Evolutionary conservation across 1,140 invertebrate species (phyloP).

Genomic region (Branchinecta lindahli): DNA sequence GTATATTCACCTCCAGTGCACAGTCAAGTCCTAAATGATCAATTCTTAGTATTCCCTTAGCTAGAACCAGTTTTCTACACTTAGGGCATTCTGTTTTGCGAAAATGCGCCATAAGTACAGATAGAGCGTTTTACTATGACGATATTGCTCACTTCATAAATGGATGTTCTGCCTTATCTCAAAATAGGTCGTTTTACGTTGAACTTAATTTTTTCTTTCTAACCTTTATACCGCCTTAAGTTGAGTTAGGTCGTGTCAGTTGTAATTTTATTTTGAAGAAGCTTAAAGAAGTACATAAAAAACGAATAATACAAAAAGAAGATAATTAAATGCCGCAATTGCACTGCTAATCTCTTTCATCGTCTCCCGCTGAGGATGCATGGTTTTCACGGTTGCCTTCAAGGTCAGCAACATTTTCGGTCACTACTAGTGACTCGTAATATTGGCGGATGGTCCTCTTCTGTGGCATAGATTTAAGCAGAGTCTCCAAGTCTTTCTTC

Average conservation of each 20-base stretch:
- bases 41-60: not conserved
- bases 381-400: not conserved
- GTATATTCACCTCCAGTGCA: too few species aligned
- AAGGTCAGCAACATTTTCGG: conserved; percentile 5
- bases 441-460: not conserved
- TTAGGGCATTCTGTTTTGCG: not conserved
- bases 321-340: too few species aligned
- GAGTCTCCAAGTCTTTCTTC: too few species aligned
- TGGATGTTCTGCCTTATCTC: conserved; percentile 7
- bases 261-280: too few species aligned
- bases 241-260: not conserved
- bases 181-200: conserved; percentile 6
- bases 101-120: not conserved
- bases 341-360: too few species aligned
- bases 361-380: not conserved
- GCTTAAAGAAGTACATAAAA: too few species aligned
- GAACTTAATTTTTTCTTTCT: too few species aligned
- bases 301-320: too few species aligned
- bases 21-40: conserved; percentile 8
- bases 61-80: conserved; percentile 1
- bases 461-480: too few species aligned
- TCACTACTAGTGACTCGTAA: conserved; percentile 8
- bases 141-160: conserved; percentile 2
- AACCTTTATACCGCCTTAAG: not conserved
- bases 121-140: conserved; percentile 3